Percentiles rank a stretch among this genome's conserved stretches.
These are phyloP conservation scores for Neosilurus mollespiculum DNA, from an alignment of 2,797 vertebrate genomes.

Conservation along the genomic window DNA sequence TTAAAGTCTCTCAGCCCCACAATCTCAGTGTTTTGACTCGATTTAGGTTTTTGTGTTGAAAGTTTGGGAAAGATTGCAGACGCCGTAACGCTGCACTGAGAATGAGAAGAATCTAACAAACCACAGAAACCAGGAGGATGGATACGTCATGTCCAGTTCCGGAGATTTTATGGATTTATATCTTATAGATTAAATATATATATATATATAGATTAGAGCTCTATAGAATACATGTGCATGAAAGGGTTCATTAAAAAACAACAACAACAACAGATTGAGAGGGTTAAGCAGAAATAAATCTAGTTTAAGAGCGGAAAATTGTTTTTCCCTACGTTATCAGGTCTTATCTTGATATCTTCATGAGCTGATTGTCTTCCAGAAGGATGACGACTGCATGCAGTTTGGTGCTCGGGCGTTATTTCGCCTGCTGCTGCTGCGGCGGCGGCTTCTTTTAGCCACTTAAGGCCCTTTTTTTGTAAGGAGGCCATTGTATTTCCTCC, in stretches of 20 bases:
- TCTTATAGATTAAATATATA: too few species aligned
- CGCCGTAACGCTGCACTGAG: background rate
- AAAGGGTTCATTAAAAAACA: background rate
- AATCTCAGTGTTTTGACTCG: background rate
- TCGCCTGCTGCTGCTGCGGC: slow-evolving; percentile 58
- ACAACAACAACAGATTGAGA: background rate
- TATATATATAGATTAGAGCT: too few species aligned
- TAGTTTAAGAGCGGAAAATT: background rate
- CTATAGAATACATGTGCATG: background rate
- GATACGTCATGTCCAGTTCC: background rate
- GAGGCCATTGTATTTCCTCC: slow-evolving; percentile 80
- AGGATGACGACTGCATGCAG: slow-evolving; percentile 33
- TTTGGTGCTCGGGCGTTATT: slow-evolving; percentile 57
- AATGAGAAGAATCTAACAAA: background rate
- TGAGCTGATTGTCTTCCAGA: slow-evolving; percentile 5
- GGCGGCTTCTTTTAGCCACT: slow-evolving; percentile 73
- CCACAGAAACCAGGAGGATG: background rate
- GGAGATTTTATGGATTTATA: background rate
- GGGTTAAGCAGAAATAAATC: background rate
- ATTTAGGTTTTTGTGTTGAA: background rate
- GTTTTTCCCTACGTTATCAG: background rate
- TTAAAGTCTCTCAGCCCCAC: too few species aligned
- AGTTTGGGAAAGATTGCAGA: background rate
- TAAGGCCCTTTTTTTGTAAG: slow-evolving; percentile 81
- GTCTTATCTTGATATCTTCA: background rate